Percentiles rank a stretch among this genome's conserved stretches.
phyloP scores from a whole-genome alignment of 2,113 vertebrate genomes.

The Trachemys scripta region DNA sequence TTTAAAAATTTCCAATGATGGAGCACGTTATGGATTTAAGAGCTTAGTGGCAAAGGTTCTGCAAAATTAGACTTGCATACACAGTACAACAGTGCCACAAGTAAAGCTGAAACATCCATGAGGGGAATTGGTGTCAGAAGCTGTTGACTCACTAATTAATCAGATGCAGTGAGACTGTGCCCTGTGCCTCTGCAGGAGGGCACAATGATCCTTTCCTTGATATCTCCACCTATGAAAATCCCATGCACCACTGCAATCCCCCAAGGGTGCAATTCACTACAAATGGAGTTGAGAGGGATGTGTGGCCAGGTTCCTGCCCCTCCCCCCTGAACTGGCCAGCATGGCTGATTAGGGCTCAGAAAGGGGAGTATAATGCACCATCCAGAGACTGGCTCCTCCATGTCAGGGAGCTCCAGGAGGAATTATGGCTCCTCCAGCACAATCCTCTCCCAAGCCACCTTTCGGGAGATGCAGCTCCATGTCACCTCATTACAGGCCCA shows the following conservation, averaged over 20 bases:
- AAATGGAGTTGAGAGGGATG: background rate
- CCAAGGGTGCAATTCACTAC: background rate
- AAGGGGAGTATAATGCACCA: background rate
- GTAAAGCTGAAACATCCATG: background rate
- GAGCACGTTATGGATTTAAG: constrained; percentile 45
- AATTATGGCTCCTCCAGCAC: background rate
- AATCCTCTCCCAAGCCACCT: background rate
- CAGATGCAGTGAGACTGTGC: background rate
- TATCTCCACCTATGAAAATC: rapidly evolving
- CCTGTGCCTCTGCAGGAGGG: background rate
- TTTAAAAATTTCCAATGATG: background rate
- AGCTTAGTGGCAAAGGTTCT: constrained; percentile 39
- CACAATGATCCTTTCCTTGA: background rate
- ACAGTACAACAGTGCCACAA: constrained; percentile 10
- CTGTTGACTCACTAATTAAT: constrained; percentile 50
- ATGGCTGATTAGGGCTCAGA: background rate
- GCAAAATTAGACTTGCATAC: background rate
- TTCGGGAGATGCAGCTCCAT: background rate
- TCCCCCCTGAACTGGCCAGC: background rate
- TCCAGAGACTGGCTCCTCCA: background rate
- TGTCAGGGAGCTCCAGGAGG: background rate
- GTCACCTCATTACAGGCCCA: background rate
- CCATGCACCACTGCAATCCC: background rate
- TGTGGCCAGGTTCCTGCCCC: background rate
- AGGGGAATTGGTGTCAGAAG: background rate